Evolutionary conservation across 30 jellyfish, hydroid and myxozoan genomes (phyloP).

Genomic region (Mastigias papua): DNA sequence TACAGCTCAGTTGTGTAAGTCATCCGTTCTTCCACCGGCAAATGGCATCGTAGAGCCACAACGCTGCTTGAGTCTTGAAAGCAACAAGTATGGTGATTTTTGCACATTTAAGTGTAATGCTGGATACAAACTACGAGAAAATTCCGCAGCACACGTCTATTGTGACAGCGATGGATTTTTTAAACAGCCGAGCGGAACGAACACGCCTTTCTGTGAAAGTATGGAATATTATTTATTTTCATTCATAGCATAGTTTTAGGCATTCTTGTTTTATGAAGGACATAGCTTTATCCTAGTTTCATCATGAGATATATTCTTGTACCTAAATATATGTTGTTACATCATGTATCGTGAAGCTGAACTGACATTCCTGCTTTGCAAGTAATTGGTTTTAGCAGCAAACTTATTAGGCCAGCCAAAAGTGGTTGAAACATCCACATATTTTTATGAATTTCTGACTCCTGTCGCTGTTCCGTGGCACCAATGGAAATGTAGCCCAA

Average conservation of each 20-base stretch:
- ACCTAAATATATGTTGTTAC: too few relatives aligned
- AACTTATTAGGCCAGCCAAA: too few relatives aligned
- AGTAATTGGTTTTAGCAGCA: too few relatives aligned
- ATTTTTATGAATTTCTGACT: too few relatives aligned
- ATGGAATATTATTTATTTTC: neutral
- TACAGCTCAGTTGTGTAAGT: slow-evolving; percentile 42
- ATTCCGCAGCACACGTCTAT: slow-evolving; percentile 62
- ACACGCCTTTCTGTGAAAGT: slow-evolving; percentile 62
- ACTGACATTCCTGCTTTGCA: too few relatives aligned
- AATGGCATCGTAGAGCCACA: slow-evolving; percentile 56
- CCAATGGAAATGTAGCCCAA: too few relatives aligned
- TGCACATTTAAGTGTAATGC: slow-evolving; percentile 76
- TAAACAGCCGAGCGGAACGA: slow-evolving; percentile 17
- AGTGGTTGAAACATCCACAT: too few relatives aligned
- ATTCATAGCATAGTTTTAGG: neutral
- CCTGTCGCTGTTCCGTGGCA: too few relatives aligned
- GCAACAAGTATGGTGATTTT: slow-evolving; percentile 43
- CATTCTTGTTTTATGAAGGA: neutral
- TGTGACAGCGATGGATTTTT: slow-evolving; percentile 73
- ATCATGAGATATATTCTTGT: too few relatives aligned
- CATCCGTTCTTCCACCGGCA: slow-evolving; percentile 12
- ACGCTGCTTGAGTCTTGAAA: slow-evolving; percentile 9
- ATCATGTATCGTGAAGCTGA: too few relatives aligned
- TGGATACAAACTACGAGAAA: slow-evolving; percentile 62
- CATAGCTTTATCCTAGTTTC: too few relatives aligned